phyloP scores from a whole-genome alignment of 2,113 vertebrate species.

The Mustelus asterias region DNA sequence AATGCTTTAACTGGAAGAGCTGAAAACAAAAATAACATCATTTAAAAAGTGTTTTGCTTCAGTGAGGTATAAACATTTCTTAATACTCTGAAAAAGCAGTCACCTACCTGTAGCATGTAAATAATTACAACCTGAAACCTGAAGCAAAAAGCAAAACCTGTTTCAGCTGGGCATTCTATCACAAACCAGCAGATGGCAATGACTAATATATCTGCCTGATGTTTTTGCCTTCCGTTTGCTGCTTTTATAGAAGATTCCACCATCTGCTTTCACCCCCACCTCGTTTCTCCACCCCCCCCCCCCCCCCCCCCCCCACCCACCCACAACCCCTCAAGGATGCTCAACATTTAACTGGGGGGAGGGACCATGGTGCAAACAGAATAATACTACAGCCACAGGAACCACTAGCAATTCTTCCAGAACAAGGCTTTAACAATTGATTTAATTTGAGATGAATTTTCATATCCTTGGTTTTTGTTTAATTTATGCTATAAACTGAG shows the following conservation, averaged over 20 bases:
- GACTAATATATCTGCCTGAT: neutral
- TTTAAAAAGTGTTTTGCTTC: neutral
- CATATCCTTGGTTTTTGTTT: neutral
- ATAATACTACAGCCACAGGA: neutral
- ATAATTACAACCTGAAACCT: neutral
- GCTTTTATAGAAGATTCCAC: neutral
- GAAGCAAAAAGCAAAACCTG: neutral
- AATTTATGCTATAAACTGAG: neutral
- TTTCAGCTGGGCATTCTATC: neutral
- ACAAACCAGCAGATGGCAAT: constrained; percentile 12
- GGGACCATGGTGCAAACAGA: neutral
- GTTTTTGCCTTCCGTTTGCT: neutral
- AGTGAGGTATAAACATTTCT: neutral
- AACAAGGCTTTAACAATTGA: neutral
- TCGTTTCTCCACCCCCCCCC: neutral
- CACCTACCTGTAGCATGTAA: neutral
- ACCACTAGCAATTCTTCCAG: neutral
- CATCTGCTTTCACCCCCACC: neutral
- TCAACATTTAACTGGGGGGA: neutral
- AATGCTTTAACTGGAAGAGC: neutral
- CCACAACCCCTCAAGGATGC: neutral
- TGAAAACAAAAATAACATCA: neutral
- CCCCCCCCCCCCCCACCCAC: neutral
- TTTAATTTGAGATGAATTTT: constrained; percentile 15
- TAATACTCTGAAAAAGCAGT: neutral